A percentile compares a stretch with the other conserved stretches of the same genome.
These are phyloP conservation scores for Smutsia gigantea DNA, from an alignment of 2,797 vertebrate genomes.

Conservation along the genomic window DNA sequence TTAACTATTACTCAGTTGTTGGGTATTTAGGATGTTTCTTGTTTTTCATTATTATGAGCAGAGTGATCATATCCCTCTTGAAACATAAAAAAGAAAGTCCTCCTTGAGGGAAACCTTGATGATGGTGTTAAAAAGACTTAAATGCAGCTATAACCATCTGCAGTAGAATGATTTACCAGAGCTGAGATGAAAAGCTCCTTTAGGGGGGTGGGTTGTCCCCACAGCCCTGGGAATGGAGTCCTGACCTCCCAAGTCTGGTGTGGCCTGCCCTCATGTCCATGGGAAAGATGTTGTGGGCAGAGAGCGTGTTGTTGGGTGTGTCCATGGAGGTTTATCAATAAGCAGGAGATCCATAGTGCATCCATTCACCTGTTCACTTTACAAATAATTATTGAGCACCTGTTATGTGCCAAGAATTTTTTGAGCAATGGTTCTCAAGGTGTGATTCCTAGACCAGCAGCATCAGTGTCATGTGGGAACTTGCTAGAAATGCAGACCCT, in stretches of 20 bases:
- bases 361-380: too few species aligned
- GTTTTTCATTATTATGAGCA: neutral
- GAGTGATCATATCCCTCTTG: neutral
- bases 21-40: neutral
- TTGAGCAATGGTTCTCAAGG: neutral
- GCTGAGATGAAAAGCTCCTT: neutral
- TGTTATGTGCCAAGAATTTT: fast-evolving
- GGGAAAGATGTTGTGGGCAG: neutral
- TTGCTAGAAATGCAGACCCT: neutral
- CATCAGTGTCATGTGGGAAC: neutral
- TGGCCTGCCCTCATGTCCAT: fast-evolving
- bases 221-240: neutral
- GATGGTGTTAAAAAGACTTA: neutral
- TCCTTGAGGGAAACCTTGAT: neutral
- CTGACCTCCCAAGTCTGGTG: too few species aligned
- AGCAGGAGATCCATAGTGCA: fast-evolving
- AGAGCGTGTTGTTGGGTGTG: neutral
- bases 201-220: fast-evolving
- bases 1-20: neutral
- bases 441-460: neutral
- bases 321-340: neutral
- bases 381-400: neutral
- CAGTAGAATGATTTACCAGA: fast-evolving
- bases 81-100: neutral
- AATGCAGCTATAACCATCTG: neutral